Conservation (phyloP, 2,797 vertebrate species). For the Artibeus jamaicensis region DNA sequence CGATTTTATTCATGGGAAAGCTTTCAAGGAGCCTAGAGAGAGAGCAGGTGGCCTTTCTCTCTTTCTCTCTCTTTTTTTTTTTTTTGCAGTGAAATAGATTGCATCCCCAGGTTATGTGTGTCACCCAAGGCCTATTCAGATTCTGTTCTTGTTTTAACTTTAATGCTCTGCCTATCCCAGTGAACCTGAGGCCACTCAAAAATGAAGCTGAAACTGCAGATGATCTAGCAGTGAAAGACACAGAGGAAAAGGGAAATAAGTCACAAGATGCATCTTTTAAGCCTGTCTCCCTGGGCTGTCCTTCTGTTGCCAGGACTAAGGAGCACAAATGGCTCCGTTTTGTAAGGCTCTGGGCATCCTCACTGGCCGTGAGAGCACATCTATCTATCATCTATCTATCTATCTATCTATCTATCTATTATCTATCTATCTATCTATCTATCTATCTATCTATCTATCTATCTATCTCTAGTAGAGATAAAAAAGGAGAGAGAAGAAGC, state of each 20-base stretch:
- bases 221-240: slow-evolving; percentile 30
- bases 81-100: slow-evolving; percentile 51
- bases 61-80: too few relatives aligned
- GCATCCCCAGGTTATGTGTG: slow-evolving; percentile 48
- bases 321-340: background rate
- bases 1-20: slow-evolving; percentile 68
- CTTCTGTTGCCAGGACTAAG: background rate
- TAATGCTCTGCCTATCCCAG: slow-evolving; percentile 60
- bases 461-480: too few relatives aligned
- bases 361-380: background rate
- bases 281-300: background rate
- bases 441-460: too few relatives aligned
- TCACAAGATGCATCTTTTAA: background rate
- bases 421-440: too few relatives aligned
- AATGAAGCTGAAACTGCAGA: slow-evolving; percentile 25
- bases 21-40: slow-evolving; percentile 44
- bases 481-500: background rate
- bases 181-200: slow-evolving; percentile 56
- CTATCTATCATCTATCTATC: background rate
- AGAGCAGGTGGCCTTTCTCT: background rate
- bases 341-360: background rate
- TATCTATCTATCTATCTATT: too few relatives aligned
- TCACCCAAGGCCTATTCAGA: slow-evolving; percentile 55
- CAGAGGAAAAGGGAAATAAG: background rate
- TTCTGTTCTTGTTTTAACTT: slow-evolving; percentile 68